These are phyloP conservation scores for Laupala kohalensis DNA, from an alignment of 1,140 invertebrate genomes.

Conservation along the genomic window DNA sequence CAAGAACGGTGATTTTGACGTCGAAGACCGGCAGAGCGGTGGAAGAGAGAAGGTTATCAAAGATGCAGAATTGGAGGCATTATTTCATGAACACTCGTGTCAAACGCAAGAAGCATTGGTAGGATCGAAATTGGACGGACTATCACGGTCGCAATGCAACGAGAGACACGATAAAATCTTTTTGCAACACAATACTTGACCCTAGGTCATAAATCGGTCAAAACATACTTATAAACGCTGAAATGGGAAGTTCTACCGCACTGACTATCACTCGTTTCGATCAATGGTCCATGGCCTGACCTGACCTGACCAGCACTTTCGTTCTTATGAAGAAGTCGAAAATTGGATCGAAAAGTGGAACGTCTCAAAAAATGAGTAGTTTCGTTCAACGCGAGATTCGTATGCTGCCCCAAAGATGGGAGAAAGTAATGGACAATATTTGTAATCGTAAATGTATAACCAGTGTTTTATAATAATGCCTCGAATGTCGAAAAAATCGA, in stretches of 20 bases:
- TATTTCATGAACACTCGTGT: too few species aligned
- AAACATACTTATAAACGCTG: too few species aligned
- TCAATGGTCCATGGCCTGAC: neutral
- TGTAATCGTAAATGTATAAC: neutral
- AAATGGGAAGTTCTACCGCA: neutral
- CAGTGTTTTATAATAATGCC: neutral
- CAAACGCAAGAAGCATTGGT: too few species aligned
- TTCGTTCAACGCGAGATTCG: neutral
- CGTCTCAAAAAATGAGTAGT: neutral
- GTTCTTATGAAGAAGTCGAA: neutral
- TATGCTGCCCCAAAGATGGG: neutral
- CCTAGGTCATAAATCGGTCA: neutral
- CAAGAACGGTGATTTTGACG: too few species aligned
- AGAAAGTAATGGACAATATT: neutral
- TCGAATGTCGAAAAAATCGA: neutral
- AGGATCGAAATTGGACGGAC: too few species aligned
- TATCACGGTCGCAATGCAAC: neutral
- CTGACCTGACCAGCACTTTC: neutral
- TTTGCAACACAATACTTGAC: neutral
- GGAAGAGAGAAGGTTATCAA: too few species aligned
- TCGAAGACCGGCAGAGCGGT: too few species aligned
- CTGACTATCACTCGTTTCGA: neutral
- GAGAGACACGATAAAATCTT: neutral
- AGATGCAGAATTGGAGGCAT: too few species aligned
- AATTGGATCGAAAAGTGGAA: neutral